These are phyloP conservation scores for Leguminivora glycinivorella DNA, from an alignment of 1,140 invertebrate genomes.

Conservation along the genomic window DNA sequence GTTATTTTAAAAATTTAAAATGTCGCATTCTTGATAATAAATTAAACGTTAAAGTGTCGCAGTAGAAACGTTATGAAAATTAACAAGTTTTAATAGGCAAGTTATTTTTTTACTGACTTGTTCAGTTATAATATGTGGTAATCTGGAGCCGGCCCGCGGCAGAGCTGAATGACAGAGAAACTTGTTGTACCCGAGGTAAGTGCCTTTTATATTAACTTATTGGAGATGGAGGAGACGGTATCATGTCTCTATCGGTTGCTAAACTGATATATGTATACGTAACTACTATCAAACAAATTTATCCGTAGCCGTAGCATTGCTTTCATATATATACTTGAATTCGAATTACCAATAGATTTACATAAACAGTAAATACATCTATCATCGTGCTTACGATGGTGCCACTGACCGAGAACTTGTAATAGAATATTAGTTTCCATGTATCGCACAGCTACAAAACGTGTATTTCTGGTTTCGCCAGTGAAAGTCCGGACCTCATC, in stretches of 20 bases:
- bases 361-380: too few relatives aligned
- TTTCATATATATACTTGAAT: background rate
- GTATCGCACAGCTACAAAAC: background rate
- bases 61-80: constrained; percentile 17
- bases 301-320: background rate
- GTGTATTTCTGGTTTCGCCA: background rate
- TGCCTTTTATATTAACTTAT: constrained; percentile 15
- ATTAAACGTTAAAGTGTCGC: constrained; percentile 8
- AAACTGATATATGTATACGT: background rate
- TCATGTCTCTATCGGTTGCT: background rate
- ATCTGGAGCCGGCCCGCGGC: constrained; percentile 19
- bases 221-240: background rate
- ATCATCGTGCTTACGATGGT: background rate
- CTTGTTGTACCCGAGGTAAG: constrained; percentile 21
- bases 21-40: constrained; percentile 14
- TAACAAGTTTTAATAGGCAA: constrained; percentile 5
- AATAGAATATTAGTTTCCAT: constrained; percentile 5
- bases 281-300: background rate
- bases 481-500: constrained; percentile 2
- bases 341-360: background rate
- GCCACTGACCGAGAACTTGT: constrained; percentile 5
- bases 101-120: background rate
- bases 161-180: constrained; percentile 23
- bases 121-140: constrained; percentile 20
- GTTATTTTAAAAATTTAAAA: background rate